Percentiles rank a stretch among this genome's conserved stretches.
Conservation (phyloP, 1,140 invertebrate genomes). For the Drosophila watanabei region DNA sequence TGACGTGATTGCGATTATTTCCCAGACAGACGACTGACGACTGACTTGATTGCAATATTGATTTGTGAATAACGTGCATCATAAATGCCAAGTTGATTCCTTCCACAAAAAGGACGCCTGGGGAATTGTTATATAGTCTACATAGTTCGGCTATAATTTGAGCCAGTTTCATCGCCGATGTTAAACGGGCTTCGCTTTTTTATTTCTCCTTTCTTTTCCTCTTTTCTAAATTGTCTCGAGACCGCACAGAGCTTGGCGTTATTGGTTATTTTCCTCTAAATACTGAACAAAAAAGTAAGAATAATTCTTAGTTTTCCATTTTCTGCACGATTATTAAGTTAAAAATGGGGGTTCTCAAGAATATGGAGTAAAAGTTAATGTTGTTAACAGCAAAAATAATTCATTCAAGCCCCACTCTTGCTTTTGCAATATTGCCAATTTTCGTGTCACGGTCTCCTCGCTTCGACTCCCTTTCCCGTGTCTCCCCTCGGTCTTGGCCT, state of each 20-base stretch:
- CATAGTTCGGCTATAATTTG: neutral
- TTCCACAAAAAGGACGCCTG: neutral
- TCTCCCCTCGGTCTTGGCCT: neutral
- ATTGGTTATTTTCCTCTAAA: neutral
- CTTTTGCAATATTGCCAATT: neutral
- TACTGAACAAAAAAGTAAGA: too few species aligned
- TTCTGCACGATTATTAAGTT: neutral
- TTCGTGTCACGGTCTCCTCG: slow-evolving; percentile 24
- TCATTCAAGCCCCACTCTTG: neutral
- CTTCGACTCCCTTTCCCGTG: too few species aligned
- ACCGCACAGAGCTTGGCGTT: neutral
- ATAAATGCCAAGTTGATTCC: slow-evolving; percentile 6
- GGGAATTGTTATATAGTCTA: neutral
- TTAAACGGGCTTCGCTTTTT: too few species aligned
- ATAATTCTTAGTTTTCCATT: neutral
- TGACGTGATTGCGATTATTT: slow-evolving; percentile 42
- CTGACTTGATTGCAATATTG: slow-evolving; percentile 29
- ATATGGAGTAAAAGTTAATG: too few species aligned
- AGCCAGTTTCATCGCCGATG: neutral
- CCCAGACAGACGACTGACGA: neutral
- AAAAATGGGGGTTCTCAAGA: too few species aligned
- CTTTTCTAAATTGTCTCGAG: neutral
- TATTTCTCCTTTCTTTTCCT: too few species aligned
- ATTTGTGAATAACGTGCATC: slow-evolving; percentile 21
- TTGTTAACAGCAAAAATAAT: too few species aligned